phyloP scores from a whole-genome alignment of 2,888 invertebrate genomes.

The Caenorhabditis virilis region DNA sequence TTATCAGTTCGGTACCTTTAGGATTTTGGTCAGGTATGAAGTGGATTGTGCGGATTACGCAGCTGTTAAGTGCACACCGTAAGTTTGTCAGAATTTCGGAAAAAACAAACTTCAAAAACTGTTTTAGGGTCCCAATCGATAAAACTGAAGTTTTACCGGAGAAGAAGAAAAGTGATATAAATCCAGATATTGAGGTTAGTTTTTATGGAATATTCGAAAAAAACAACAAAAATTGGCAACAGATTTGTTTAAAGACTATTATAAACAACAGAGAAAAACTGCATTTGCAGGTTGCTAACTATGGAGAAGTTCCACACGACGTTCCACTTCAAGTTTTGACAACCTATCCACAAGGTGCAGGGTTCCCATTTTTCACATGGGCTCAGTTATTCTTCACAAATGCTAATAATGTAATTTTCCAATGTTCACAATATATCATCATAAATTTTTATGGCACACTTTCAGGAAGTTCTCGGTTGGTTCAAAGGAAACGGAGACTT shows the following conservation, averaged over 20 bases:
- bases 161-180: conserved; percentile 55
- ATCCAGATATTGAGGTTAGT: conserved; percentile 53
- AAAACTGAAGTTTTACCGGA: conserved; percentile 55
- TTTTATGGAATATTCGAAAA: no score
- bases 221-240: no score
- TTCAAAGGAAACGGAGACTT: conserved; percentile 68
- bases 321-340: conserved; percentile 60
- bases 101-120: neutral
- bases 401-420: conserved; percentile 47
- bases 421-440: neutral
- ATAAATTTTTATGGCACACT: neutral
- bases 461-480: conserved; percentile 65
- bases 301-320: conserved; percentile 50
- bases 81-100: conserved; percentile 9
- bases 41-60: conserved; percentile 67
- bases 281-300: conserved; percentile 51
- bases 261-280: no score
- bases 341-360: conserved; percentile 67
- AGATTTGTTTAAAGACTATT: no score
- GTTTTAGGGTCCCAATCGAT: conserved; percentile 48
- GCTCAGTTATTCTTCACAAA: conserved; percentile 67
- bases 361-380: conserved; percentile 69
- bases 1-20: conserved; percentile 66
- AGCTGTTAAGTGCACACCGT: conserved; percentile 55
- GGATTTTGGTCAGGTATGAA: conserved; percentile 66